phyloP scores from a whole-genome alignment of 2,888 invertebrate genomes.

The Lepeophtheirus nordmannii region DNA sequence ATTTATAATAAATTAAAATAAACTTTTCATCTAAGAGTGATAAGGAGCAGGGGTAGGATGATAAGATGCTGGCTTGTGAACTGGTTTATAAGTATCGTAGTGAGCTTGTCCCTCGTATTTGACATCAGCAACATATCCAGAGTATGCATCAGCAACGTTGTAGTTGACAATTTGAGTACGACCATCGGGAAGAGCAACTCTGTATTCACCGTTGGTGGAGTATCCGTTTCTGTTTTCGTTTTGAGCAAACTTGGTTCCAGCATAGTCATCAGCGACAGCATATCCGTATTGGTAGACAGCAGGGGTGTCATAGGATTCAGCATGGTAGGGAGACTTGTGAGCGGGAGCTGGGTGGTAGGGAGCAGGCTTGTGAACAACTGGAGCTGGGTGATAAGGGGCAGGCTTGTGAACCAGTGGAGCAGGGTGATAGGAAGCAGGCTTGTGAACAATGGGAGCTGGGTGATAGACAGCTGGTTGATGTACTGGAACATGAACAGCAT shows the following conservation, averaged over 20 bases:
- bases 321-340: too few species aligned
- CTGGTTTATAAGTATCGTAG: constrained; percentile 4
- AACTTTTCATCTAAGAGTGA: background rate
- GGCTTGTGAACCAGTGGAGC: background rate
- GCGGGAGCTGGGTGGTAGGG: background rate
- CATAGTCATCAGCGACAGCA: constrained; percentile 15
- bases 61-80: constrained; percentile 7
- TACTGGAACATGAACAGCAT: background rate
- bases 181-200: constrained; percentile 18
- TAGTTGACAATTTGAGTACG: constrained; percentile 14
- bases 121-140: constrained; percentile 19
- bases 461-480: background rate
- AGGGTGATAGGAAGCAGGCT: background rate
- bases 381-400: constrained; percentile 5
- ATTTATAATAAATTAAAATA: too few species aligned
- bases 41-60: constrained; percentile 8
- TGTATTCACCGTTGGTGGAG: constrained; percentile 16
- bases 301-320: too few species aligned
- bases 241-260: constrained; percentile 3
- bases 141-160: constrained; percentile 14
- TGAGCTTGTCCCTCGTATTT: constrained; percentile 16
- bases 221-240: constrained; percentile 16
- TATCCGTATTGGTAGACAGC: constrained; percentile 9
- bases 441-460: background rate
- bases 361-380: background rate